These are phyloP conservation scores for Helicorthomorpha holstii DNA, from an alignment of 1,140 invertebrate genomes.

Conservation along the genomic window DNA sequence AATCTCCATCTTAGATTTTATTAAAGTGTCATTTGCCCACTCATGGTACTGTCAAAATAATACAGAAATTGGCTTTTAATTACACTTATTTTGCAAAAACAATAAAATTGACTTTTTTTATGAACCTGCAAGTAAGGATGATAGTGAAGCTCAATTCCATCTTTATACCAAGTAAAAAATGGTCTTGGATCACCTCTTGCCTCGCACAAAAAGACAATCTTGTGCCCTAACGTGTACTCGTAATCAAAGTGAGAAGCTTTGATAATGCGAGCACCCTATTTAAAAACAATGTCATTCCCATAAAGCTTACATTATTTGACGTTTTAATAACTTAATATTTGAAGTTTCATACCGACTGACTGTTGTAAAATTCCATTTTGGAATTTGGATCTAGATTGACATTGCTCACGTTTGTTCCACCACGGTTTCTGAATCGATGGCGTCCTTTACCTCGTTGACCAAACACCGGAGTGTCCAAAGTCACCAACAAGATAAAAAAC, in stretches of 20 bases:
- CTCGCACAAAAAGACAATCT: conserved; percentile 76
- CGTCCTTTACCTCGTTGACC: no score
- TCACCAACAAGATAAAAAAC: no score
- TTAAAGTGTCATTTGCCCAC: conserved; percentile 56
- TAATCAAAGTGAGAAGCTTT: conserved; percentile 79
- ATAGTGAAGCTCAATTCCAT: conserved; percentile 70
- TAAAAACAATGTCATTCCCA: no score
- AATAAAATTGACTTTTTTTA: neutral
- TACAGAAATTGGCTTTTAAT: neutral
- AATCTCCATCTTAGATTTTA: conserved; percentile 84
- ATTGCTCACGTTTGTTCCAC: no score
- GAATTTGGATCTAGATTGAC: neutral
- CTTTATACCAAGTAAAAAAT: conserved; percentile 83
- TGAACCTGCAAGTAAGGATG: conserved; percentile 68
- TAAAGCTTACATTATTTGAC: no score
- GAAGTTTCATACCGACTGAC: conserved; percentile 18
- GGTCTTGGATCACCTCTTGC: conserved; percentile 66
- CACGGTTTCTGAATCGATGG: no score
- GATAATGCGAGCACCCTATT: conserved; percentile 75
- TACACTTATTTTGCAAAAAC: neutral
- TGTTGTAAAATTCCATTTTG: conserved; percentile 17
- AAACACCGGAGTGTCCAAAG: no score
- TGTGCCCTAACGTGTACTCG: conserved; percentile 81
- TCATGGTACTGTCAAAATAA: conserved; percentile 50
- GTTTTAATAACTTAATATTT: no score